Evolutionary conservation across 2,888 invertebrate species (phyloP), one percentile per base, ranked within the genome.

Genomic region (Cheilosia pagana): DNA sequence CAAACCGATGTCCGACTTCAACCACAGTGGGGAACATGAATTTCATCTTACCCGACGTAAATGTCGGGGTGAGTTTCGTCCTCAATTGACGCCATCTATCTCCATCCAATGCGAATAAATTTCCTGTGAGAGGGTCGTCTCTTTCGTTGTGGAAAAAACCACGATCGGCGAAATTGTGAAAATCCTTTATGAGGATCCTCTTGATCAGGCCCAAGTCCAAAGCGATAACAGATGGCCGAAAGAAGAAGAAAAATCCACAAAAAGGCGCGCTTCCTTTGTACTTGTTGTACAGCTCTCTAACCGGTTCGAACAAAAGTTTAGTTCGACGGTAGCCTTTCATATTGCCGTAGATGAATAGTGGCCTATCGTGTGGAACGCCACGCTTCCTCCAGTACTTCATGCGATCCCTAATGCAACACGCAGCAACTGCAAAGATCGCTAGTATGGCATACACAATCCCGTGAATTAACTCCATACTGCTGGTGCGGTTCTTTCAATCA

Each of bases 21-120:
- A 90, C 6, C 7, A 59, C 68, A 0, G 88, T 87, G 0, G 88
- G 87, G 48, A 90, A 79, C 60, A 91, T 87, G 28, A 88, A 88
- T 7, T 87, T 81, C 55, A 90, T 76, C 76, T 90, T 89, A n/a
- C 88, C 87, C 0, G 88, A 63, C 1, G 89, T 88, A 59, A 91
- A 91, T 1, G 89, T 88, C 2, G 88, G 87, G 5, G 87, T 81
- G 0, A 88, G 63, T 79, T 90, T 89, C 0, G 89, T 87, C 50
- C 91, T 87, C 28, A 92, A 55, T 0, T 86, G 86, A 19, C 90
- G 90, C 92, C 92, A 93, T 14, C 88, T 89, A 6, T 88, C 87
- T 6, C 91, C 92, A 81, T 92, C 92, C 88, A 92, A 82, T 67
- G 90, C 90, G 41, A 92, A 88, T 0, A 93, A 83, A 88, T 93